These are phyloP conservation scores for Lepus oiostolus DNA, from an alignment of 2,797 vertebrate genomes.

Conservation along the genomic window DNA sequence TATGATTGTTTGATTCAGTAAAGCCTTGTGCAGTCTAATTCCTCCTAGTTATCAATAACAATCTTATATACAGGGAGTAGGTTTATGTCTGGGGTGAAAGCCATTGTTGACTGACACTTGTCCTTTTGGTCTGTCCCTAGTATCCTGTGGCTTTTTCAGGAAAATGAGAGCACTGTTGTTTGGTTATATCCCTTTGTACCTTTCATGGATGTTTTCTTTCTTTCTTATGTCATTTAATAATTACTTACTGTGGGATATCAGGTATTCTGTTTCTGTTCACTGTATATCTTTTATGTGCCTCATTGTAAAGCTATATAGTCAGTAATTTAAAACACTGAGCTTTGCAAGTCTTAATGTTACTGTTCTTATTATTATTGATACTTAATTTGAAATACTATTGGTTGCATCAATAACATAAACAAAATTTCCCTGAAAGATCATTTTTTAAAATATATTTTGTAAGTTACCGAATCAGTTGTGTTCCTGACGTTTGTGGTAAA, in stretches of 20 bases:
- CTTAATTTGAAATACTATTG: slow-evolving; percentile 8
- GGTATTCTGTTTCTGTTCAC: not conserved
- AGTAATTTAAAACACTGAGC: slow-evolving; percentile 12
- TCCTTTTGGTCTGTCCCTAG: not conserved
- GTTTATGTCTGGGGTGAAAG: slow-evolving; percentile 19
- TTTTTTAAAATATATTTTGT: slow-evolving; percentile 7
- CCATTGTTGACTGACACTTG: not conserved
- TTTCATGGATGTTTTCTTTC: not conserved
- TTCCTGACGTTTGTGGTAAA: not conserved
- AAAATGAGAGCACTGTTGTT: not conserved
- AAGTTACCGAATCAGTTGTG: not conserved
- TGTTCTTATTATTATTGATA: slow-evolving; percentile 3
- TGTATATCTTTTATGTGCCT: not conserved
- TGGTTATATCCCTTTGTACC: not conserved
- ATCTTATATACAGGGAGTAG: not conserved
- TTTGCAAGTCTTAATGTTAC: slow-evolving; percentile 47
- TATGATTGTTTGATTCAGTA: slow-evolving; percentile 55
- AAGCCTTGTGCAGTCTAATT: slow-evolving; percentile 14
- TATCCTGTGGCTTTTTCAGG: slow-evolving; percentile 6
- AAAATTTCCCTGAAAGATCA: slow-evolving; percentile 6
- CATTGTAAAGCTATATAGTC: slow-evolving; percentile 13
- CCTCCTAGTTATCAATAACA: slow-evolving; percentile 9
- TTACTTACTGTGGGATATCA: not conserved
- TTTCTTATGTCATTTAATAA: not conserved
- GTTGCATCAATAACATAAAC: not conserved